Evolutionary conservation across 1,140 invertebrate genomes (phyloP), one percentile per base, ranked within the genome.

Genomic region (Drosophila asahinai): DNA sequence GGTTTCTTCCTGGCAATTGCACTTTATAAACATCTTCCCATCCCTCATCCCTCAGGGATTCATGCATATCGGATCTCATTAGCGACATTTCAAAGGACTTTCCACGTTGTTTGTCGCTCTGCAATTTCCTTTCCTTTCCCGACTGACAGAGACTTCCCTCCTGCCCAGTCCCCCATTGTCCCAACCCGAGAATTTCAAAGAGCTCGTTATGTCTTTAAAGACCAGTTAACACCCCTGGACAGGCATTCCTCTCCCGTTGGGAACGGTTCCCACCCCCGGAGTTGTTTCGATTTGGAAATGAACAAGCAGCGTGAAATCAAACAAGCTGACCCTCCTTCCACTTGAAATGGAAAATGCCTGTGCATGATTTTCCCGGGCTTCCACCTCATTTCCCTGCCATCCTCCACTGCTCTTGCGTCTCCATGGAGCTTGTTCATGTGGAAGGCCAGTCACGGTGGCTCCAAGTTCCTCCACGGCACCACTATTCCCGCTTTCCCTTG

Each of bases 11-110:
- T 27, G 33, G 63, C 71, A 62, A 58, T 82, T 75, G 74, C 80
- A 72, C 52, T 77, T 59, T 25, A 67, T 63, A 77, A 72, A 60
- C 58, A 27, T 15, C 5, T 14, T 14, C 12, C 22, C 42, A n/a
- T 22, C 17, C 36, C 48, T 42, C 8, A 14, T 40, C 48, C 27
- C 11, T 14, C 0, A 5, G 17, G 8, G 48, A 14, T 47, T 42
- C 22, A 61, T 83, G 74, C 77, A 83, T 89, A 89, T 89, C 67
- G 73, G 72, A 87, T 87, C 83, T 83, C 84, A 87, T 87, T 87
- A 87, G 68, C 77, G 73, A 87, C 81, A 89, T 68, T 79, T 87
- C 72, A 80, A 81, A 80, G 73, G 61, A 64, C 49, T 71, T 80
- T 87, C 77, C 77, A 68, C 71, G 60, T 71, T 77, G 73, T 59